Base-by-base conservation (phyloP, 2,888 invertebrate genomes). In the Stictocephala bisonia region DNA sequence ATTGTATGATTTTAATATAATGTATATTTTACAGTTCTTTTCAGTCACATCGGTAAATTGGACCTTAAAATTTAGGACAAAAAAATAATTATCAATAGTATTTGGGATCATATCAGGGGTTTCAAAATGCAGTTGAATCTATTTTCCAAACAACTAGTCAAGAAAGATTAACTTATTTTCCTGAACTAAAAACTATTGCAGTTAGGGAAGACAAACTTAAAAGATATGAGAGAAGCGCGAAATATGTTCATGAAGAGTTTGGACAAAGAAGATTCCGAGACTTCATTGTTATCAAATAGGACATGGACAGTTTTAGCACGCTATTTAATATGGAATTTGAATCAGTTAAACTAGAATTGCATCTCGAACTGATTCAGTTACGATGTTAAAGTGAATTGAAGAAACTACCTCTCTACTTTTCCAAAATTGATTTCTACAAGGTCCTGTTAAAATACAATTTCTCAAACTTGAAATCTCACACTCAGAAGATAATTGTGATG, bases 1-100 rank as follows among this genome's bases (percentile, higher is more conserved):
- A 70, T 70, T 29, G 27, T 56, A 51, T 35, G 70, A 24, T 56
- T 70, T 26, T 67, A 58, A 31, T 71, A 75, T 51, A 71, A 75
- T 66, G 74, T 67, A 51, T 75, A 75, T 75, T 75, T 75, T 72
- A 67, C 74, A 31, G 72, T 75, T 75, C 51, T 75, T 22, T 74
- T 75, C 58, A 40, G 58, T 31, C 69, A 75, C 73, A 44, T 51
- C 24, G 74, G 58, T 56, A 75, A 72, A 72, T 75, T 75, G 24
- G 75, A 75, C 71, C 60, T 64, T 18, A 72, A 75, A 56, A 35
- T 75, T 26, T 72, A 72, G 53, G 74, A 68, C 11, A 75, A 44
- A 68, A 66, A 75, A n/a, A n/a, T n/a, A n/a, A 68, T 22, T 29
- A 68, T 29, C 48, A 44, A 68, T n/a, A n/a, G n/a, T n/a, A n/a